Percentiles rank a stretch among this genome's conserved stretches.
Evolutionary conservation across 2,797 vertebrate species (phyloP).

Genomic region (Girardinus metallicus): DNA sequence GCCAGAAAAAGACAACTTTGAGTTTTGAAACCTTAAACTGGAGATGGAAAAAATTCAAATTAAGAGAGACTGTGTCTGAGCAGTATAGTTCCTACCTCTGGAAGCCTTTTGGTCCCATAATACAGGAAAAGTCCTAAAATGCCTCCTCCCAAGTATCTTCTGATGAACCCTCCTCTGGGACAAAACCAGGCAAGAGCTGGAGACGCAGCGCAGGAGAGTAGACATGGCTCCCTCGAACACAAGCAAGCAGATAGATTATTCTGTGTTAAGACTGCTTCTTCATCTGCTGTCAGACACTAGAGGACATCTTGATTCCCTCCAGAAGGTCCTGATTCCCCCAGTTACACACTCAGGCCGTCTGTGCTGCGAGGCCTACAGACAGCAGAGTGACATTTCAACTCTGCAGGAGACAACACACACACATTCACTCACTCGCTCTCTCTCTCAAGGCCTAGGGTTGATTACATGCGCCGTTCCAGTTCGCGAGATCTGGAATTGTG

Average conservation of each 20-base stretch:
- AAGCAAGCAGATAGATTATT: constrained; percentile 36
- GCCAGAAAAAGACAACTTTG: constrained; percentile 32
- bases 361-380: constrained; percentile 62
- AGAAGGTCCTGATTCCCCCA: constrained; percentile 41
- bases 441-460: constrained; percentile 40
- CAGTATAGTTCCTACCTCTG: constrained; percentile 73
- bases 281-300: constrained; percentile 43
- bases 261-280: constrained; percentile 33
- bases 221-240: constrained; percentile 75
- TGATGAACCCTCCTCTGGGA: constrained; percentile 62
- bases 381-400: constrained; percentile 73
- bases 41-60: constrained; percentile 34
- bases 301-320: constrained; percentile 44
- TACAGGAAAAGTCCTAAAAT: constrained; percentile 78
- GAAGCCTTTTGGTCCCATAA: constrained; percentile 79
- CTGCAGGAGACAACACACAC: constrained; percentile 58
- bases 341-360: constrained; percentile 39
- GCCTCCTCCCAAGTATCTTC: constrained; percentile 66
- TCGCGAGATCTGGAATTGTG: constrained; percentile 79
- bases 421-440: constrained; percentile 27
- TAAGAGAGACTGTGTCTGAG: not conserved
- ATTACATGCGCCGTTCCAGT: constrained; percentile 59
- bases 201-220: constrained; percentile 76
- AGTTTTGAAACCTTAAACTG: constrained; percentile 25
- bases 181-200: constrained; percentile 69